Evolutionary conservation across 2,113 vertebrate species (phyloP), one percentile per base, ranked within the genome.

Genomic region (Grallaria varia): DNA sequence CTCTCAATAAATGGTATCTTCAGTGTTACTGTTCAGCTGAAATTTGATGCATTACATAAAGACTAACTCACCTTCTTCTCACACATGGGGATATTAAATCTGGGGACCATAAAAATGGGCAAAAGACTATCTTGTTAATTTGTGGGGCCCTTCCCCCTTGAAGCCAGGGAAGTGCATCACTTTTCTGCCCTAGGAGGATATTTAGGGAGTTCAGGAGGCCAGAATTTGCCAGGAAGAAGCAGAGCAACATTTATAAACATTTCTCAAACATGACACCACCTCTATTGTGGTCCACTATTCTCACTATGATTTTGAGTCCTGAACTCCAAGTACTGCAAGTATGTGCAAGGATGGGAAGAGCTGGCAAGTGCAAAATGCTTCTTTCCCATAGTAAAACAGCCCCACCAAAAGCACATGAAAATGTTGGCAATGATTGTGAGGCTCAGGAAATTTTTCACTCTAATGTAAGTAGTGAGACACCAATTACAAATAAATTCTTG

Each of bases 401-500:
- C 24, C 49, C 49, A 21, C n/a, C n/a, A 47, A 47, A 47, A 21
- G 10, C 14, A 55, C 9, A 35, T 14, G 3, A 60, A 73, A 31
- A 21, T 67, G 78, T 63, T 33, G 33, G 59, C 47, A 80, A 92
- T 35, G 42, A 82, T 0, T 81, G 53, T 37, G 80, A 82, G 33
- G 47, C 21, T 73, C 18, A 39, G 44, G 52, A 84, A 58, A 66
- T 31, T 67, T 92, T 86, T 91, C 20, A 55, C 11, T 80, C 35
- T 66, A 93, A 56, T 72, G 71, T 52, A 87, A 85, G 21, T 63
- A 73, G 5, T 2, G 6, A 93, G 67, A 74, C 30, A 93, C 10
- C 35, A 84, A 18, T 74, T 81, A 92, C 31, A 35, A 95, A 72
- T 47, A 89, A 87, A 87, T 81, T 92, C 76, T 90, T 86, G 82